Conservation (phyloP, 2,113 vertebrate genomes). For the Festucalex cinctus region DNA sequence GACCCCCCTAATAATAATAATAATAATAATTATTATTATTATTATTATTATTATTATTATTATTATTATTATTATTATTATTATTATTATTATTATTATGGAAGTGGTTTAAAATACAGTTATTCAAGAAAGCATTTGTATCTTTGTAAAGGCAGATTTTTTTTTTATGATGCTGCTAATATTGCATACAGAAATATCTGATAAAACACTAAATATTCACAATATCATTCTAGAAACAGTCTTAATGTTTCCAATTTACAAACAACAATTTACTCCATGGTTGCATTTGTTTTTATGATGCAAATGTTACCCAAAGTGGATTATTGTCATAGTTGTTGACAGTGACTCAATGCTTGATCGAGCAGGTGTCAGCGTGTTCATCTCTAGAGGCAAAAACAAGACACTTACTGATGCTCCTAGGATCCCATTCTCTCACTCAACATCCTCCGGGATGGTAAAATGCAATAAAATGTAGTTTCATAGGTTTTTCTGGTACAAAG, state of each 20-base stretch:
- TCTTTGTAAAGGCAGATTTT: background rate
- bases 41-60: too few relatives aligned
- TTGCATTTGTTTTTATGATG: slow-evolving; percentile 10
- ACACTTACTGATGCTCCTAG: slow-evolving; percentile 86
- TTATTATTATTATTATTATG: too few relatives aligned
- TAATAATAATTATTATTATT: too few relatives aligned
- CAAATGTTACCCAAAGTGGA: background rate
- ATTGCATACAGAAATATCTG: background rate
- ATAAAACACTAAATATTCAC: slow-evolving; percentile 32
- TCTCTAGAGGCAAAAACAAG: slow-evolving; percentile 19
- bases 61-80: too few relatives aligned
- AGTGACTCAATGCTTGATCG: slow-evolving; percentile 4
- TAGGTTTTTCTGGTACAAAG: slow-evolving; percentile 88
- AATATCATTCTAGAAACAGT: slow-evolving; percentile 3
- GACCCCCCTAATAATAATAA: too few relatives aligned
- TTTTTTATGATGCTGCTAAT: background rate
- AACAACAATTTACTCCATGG: slow-evolving; percentile 7
- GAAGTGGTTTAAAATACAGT: too few relatives aligned
- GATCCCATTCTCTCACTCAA: slow-evolving; percentile 31
- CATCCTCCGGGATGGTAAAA: slow-evolving; percentile 61
- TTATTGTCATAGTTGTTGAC: slow-evolving; percentile 1
- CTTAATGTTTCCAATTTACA: too few relatives aligned
- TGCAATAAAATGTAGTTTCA: slow-evolving; percentile 74
- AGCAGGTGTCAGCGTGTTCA: slow-evolving; percentile 16
- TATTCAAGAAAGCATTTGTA: too few relatives aligned